These are phyloP conservation scores for Sinella curviseta DNA, from an alignment of 1,140 invertebrate species.

Conservation along the genomic window DNA sequence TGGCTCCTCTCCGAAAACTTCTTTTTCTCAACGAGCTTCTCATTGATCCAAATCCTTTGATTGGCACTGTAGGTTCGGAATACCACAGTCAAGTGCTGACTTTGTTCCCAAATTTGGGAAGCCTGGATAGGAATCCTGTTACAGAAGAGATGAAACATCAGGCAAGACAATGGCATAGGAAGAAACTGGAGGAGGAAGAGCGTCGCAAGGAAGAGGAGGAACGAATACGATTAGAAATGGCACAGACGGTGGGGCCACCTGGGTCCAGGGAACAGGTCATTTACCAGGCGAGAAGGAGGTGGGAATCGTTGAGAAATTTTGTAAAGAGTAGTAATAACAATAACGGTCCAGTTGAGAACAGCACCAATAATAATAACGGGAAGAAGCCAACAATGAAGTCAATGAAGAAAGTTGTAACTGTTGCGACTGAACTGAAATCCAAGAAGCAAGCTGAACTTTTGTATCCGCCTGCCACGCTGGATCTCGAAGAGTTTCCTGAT, in stretches of 20 bases:
- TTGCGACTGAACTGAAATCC: background rate
- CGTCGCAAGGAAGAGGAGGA: slow-evolving; percentile 25
- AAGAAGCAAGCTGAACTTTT: background rate
- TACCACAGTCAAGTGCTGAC: slow-evolving; percentile 50
- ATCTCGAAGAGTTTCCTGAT: background rate
- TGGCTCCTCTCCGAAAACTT: slow-evolving; percentile 44
- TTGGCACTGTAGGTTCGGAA: slow-evolving; percentile 44
- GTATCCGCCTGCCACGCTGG: slow-evolving; percentile 6
- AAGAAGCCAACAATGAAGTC: background rate
- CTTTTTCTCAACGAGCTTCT: slow-evolving; percentile 50
- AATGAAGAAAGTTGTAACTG: background rate
- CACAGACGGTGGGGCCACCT: slow-evolving; percentile 6
- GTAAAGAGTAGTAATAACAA: slow-evolving; percentile 32
- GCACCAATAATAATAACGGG: background rate
- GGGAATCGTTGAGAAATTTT: slow-evolving; percentile 46
- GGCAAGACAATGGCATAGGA: slow-evolving; percentile 41
- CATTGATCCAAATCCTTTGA: slow-evolving; percentile 51
- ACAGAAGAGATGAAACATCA: slow-evolving; percentile 41
- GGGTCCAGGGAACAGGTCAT: slow-evolving; percentile 46
- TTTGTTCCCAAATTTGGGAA: slow-evolving; percentile 47
- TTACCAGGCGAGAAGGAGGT: slow-evolving; percentile 40
- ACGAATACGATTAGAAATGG: background rate
- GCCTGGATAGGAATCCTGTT: slow-evolving; percentile 38
- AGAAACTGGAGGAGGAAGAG: slow-evolving; percentile 39
- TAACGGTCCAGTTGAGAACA: background rate